These are phyloP conservation scores for Scomber colias DNA, from an alignment of 2,113 vertebrate genomes.

Conservation along the genomic window DNA sequence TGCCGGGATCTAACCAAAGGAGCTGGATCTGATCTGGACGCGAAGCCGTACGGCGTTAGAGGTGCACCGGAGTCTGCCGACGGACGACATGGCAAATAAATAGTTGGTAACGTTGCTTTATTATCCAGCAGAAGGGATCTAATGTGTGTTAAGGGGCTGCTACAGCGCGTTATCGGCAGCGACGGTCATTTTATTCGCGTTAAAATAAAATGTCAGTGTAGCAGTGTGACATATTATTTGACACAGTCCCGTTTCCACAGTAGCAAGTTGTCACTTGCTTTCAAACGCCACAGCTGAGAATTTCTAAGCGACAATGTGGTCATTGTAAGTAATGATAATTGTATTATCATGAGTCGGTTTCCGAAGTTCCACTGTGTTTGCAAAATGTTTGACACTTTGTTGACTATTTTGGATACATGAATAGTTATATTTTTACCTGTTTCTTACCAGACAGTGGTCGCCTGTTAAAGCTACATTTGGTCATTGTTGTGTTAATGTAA, in stretches of 20 bases:
- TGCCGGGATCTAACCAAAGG: constrained; percentile 43
- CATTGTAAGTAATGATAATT: background rate
- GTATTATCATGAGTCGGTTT: background rate
- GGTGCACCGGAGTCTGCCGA: constrained; percentile 70
- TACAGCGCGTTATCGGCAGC: background rate
- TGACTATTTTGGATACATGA: too few species aligned
- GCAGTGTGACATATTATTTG: constrained; percentile 15
- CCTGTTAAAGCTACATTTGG: background rate
- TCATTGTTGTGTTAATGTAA: background rate
- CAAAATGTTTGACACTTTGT: background rate
- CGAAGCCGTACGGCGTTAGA: constrained; percentile 52
- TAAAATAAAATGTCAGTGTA: constrained; percentile 27
- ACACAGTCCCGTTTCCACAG: constrained; percentile 20
- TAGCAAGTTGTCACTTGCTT: constrained; percentile 70
- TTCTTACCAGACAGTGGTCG: too few species aligned
- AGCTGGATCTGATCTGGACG: constrained; percentile 59
- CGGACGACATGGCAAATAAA: constrained; percentile 78
- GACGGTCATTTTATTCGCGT: background rate
- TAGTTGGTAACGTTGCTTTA: constrained; percentile 78
- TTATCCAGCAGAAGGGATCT: constrained; percentile 40
- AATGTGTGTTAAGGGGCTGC: constrained; percentile 26
- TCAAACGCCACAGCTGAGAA: constrained; percentile 38
- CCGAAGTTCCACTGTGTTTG: constrained; percentile 11
- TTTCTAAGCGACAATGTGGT: too few species aligned
- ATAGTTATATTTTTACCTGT: too few species aligned